phyloP scores from a whole-genome alignment of 2,113 vertebrate species.

The Pterophyllum scalare region DNA sequence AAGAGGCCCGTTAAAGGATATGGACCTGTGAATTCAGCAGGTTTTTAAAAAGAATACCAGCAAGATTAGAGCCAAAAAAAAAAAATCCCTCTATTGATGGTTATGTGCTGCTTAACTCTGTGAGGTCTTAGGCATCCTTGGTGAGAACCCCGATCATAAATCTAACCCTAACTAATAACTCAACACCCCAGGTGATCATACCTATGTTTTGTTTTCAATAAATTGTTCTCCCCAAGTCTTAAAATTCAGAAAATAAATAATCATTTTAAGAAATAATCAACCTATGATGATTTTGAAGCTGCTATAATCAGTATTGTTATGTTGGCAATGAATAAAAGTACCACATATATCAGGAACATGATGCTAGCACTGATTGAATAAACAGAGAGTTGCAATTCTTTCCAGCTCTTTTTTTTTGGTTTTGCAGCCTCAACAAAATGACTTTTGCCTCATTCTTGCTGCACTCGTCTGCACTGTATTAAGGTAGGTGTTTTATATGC shows the following conservation, averaged over 20 bases:
- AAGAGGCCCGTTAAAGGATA: background rate
- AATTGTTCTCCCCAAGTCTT: background rate
- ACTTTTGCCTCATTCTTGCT: background rate
- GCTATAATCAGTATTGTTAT: background rate
- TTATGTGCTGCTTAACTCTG: background rate
- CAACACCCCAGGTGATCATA: background rate
- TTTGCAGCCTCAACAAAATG: background rate
- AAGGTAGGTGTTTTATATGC: background rate
- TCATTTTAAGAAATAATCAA: too few species aligned
- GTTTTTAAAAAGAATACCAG: background rate
- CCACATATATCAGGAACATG: background rate
- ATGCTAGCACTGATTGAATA: background rate
- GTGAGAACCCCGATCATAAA: background rate
- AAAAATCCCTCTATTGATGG: too few species aligned
- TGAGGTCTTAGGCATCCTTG: background rate
- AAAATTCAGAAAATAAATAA: background rate
- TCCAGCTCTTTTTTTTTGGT: rapidly evolving
- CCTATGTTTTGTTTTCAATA: too few species aligned
- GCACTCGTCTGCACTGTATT: background rate
- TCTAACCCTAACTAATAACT: background rate
- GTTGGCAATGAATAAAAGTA: background rate
- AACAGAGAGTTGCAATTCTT: background rate
- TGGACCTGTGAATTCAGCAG: background rate
- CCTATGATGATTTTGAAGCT: background rate
- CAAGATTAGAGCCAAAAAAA: background rate